Conservation (phyloP, 35 echinoderm and acorn worm genomes). For the Apostichopus parvimensis region DNA sequence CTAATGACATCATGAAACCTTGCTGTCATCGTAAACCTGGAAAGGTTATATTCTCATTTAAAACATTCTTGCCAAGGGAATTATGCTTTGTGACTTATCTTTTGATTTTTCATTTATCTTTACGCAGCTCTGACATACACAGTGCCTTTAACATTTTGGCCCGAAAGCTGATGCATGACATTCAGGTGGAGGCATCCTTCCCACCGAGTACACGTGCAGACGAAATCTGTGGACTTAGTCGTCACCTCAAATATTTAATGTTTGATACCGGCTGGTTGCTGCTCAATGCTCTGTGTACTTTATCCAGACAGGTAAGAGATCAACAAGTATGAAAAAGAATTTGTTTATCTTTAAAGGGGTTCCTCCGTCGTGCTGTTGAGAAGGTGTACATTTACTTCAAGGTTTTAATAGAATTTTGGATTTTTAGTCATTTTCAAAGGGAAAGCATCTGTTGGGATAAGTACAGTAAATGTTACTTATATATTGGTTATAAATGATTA, state of each 20-base stretch:
- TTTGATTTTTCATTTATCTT: neutral
- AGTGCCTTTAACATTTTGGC: conserved; percentile 87
- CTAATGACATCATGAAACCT: too few relatives aligned
- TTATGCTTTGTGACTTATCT: too few relatives aligned
- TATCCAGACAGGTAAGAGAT: conserved; percentile 79
- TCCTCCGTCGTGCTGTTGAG: too few relatives aligned
- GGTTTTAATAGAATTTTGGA: too few relatives aligned
- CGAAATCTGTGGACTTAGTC: neutral
- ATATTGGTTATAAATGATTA: too few relatives aligned
- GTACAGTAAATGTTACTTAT: too few relatives aligned
- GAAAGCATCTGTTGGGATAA: too few relatives aligned
- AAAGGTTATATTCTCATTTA: too few relatives aligned
- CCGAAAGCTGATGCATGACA: conserved; percentile 81
- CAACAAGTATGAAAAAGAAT: neutral
- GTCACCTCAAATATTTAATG: conserved; percentile 75
- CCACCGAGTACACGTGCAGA: conserved; percentile 13
- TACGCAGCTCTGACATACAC: conserved; percentile 83
- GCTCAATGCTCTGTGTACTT: conserved; percentile 72
- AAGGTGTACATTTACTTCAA: too few relatives aligned
- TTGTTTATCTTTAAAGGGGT: neutral
- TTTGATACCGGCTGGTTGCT: conserved; percentile 83
- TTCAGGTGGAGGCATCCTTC: conserved; percentile 63
- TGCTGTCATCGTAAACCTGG: too few relatives aligned
- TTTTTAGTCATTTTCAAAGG: too few relatives aligned
- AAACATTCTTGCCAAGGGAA: too few relatives aligned